Conservation (phyloP, 92 coral and sea anemone species). For the Micromussa lordhowensis region DNA sequence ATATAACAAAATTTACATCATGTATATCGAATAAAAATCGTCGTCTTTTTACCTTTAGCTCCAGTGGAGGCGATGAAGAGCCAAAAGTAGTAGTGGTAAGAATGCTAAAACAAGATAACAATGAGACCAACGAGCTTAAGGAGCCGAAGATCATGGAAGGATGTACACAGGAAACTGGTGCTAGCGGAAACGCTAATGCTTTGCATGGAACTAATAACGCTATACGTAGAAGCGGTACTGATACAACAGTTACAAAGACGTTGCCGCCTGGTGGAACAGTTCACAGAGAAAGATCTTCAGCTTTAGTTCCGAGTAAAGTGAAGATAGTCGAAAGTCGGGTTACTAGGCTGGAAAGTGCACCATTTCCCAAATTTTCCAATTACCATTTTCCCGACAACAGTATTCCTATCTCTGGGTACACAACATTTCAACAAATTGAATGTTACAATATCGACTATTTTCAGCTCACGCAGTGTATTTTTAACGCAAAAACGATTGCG, state of each 20-base stretch:
- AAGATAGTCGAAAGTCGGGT: background rate
- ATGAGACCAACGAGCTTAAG: background rate
- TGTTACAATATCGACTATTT: background rate
- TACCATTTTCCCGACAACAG: background rate
- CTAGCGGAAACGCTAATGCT: background rate
- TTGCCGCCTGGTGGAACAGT: background rate
- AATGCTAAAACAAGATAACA: constrained; percentile 6
- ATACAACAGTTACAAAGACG: background rate
- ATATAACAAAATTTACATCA: too few relatives aligned
- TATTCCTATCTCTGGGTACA: constrained; percentile 42
- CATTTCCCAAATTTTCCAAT: background rate
- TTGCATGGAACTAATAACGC: background rate
- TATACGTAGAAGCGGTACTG: background rate
- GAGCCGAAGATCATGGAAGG: background rate
- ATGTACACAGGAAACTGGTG: background rate
- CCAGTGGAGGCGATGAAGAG: constrained; percentile 13
- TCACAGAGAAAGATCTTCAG: background rate
- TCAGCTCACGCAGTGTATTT: background rate
- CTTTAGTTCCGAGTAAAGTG: background rate
- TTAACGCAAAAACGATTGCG: background rate
- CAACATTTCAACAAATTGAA: constrained; percentile 32
- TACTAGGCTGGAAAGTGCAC: background rate
- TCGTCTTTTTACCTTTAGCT: constrained; percentile 1
- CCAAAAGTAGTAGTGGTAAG: constrained; percentile 23
- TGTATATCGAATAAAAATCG: background rate